phyloP scores from a whole-genome alignment of 2,113 vertebrate species.

The Ceratotherium simum region DNA sequence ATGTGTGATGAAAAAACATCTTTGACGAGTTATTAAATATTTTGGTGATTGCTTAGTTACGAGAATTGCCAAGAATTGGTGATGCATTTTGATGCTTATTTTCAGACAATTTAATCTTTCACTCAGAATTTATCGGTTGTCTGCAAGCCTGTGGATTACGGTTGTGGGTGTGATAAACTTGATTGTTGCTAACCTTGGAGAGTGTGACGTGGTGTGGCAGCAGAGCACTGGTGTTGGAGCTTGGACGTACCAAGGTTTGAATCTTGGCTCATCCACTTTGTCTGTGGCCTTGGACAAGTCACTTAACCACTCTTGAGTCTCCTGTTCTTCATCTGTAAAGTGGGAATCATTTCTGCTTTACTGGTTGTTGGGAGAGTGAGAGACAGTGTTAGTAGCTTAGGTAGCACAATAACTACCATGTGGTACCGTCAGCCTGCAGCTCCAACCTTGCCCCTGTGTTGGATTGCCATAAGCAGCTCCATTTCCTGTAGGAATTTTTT shows the following conservation, averaged over 20 bases:
- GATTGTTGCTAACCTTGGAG: background rate
- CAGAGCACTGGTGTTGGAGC: background rate
- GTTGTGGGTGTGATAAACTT: background rate
- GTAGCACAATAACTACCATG: fast-evolving
- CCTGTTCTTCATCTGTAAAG: background rate
- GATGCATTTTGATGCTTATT: constrained; percentile 54
- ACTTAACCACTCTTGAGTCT: background rate
- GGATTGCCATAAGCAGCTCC: background rate
- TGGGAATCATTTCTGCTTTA: background rate
- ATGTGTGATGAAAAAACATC: constrained; percentile 57
- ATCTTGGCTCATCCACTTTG: background rate
- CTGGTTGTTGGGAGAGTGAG: background rate
- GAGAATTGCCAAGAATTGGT: constrained; percentile 58
- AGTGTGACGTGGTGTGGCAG: background rate
- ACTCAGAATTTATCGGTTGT: background rate
- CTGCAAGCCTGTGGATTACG: background rate
- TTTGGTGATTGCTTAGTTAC: constrained; percentile 74
- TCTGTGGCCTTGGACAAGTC: background rate
- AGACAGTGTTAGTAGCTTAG: background rate
- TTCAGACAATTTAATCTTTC: constrained; percentile 36
- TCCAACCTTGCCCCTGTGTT: background rate
- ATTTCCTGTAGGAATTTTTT: background rate
- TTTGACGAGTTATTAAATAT: constrained; percentile 70
- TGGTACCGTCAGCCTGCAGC: background rate
- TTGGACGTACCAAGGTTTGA: background rate